Conservation (phyloP, 1,140 invertebrate species). For the Scylla paramamosain region DNA sequence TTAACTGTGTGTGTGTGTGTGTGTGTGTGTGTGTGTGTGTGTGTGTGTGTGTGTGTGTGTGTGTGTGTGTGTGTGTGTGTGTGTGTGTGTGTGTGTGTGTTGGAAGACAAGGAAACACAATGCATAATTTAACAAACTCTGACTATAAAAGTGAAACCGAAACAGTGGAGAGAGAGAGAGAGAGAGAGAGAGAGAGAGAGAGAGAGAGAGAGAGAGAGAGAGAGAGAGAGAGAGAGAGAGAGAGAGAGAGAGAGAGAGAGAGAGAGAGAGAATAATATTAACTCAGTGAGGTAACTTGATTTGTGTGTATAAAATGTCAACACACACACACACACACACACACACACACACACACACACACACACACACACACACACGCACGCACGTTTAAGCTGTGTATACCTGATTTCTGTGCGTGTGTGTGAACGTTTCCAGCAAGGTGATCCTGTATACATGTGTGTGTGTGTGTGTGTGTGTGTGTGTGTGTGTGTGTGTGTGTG, state of each 20-base stretch:
- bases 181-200: constrained; percentile 45
- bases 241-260: constrained; percentile 32
- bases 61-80: too few relatives aligned
- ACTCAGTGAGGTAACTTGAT: too few relatives aligned
- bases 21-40: too few relatives aligned
- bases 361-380: constrained; percentile 39
- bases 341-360: constrained; percentile 47
- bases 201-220: constrained; percentile 35
- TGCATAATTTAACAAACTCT: neutral
- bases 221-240: neutral
- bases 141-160: constrained; percentile 1
- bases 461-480: neutral
- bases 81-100: too few relatives aligned
- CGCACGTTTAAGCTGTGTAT: neutral
- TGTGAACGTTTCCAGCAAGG: too few relatives aligned
- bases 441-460: too few relatives aligned
- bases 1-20: too few relatives aligned
- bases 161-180: constrained; percentile 44
- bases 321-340: constrained; percentile 43
- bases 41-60: too few relatives aligned
- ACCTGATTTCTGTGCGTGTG: neutral
- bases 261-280: too few relatives aligned
- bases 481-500: neutral
- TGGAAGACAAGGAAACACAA: neutral
- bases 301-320: too few relatives aligned